Conservation (phyloP, 1,140 invertebrate genomes). For the Scaptomyza hsui region DNA sequence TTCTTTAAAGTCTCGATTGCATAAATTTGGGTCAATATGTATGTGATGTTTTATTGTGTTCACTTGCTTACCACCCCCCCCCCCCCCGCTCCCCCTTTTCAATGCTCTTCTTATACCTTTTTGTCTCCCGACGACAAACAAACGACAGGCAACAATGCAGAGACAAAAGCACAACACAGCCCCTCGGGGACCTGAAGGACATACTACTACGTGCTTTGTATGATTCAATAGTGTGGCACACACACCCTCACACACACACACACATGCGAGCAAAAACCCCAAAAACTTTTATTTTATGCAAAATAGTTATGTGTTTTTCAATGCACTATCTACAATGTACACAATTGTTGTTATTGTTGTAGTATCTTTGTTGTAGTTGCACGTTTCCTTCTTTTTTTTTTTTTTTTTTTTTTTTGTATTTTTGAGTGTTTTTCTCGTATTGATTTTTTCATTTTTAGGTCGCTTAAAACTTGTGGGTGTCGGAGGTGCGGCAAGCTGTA, state of each 20-base stretch:
- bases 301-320: conserved; percentile 70
- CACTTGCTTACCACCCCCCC: conserved; percentile 5
- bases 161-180: conserved; percentile 59
- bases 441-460: conserved; percentile 76
- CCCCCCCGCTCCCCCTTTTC: conserved; percentile 2
- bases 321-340: conserved; percentile 53
- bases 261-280: conserved; percentile 7
- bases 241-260: conserved; percentile 4
- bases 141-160: conserved; percentile 59
- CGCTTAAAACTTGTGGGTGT: conserved; percentile 41
- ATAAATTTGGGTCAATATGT: conserved; percentile 71
- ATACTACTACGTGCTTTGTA: conserved; percentile 64
- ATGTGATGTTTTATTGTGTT: conserved; percentile 42
- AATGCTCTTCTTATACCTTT: conserved; percentile 23
- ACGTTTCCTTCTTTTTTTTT: conserved; percentile 16
- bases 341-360: conserved; percentile 44
- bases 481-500: conserved; percentile 14
- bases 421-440: conserved; percentile 47
- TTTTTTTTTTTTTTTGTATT: conserved; percentile 38
- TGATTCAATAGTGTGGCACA: conserved; percentile 45
- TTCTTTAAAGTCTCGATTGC: conserved; percentile 65
- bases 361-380: conserved; percentile 15
- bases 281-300: conserved; percentile 76
- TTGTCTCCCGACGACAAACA: conserved; percentile 65
- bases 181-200: conserved; percentile 27